These are phyloP conservation scores for Pterostichus madidus DNA, from an alignment of 2,888 invertebrate species.

Conservation along the genomic window DNA sequence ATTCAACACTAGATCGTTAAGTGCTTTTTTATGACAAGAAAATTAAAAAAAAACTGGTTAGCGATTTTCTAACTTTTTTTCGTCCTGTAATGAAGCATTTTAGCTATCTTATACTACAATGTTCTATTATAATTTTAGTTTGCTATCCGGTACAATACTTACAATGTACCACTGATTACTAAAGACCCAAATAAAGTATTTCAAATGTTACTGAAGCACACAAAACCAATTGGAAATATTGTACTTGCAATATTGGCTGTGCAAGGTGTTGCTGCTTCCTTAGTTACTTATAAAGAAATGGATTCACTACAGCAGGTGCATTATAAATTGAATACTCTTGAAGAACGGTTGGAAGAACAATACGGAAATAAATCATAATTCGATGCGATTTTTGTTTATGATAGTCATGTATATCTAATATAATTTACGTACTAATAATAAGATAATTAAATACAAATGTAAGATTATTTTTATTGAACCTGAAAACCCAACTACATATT, in stretches of 20 bases:
- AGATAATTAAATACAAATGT: conserved; percentile 67
- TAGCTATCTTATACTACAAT: no score
- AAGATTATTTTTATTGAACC: conserved; percentile 72
- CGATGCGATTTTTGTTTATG: background rate
- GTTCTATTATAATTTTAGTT: conserved; percentile 79
- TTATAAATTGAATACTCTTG: conserved; percentile 76
- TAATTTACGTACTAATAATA: conserved; percentile 62
- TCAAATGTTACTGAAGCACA: conserved; percentile 78
- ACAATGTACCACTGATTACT: conserved; percentile 82
- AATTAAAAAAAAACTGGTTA: no score
- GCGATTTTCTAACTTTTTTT: no score
- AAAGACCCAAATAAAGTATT: conserved; percentile 80
- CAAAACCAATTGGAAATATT: conserved; percentile 79
- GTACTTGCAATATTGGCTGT: conserved; percentile 77
- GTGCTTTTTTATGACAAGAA: no score
- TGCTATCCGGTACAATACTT: conserved; percentile 82
- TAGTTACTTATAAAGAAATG: conserved; percentile 82
- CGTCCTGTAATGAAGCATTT: no score
- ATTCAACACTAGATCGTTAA: no score
- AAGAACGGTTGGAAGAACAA: conserved; percentile 71
- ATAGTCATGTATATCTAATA: conserved; percentile 20
- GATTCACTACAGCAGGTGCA: conserved; percentile 77
- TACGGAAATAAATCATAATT: conserved; percentile 12
- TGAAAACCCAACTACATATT: conserved; percentile 73
- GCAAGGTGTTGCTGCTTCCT: conserved; percentile 80